Evolutionary conservation across 1,140 invertebrate species (phyloP).

Genomic region (Psilanteris sp.): DNA sequence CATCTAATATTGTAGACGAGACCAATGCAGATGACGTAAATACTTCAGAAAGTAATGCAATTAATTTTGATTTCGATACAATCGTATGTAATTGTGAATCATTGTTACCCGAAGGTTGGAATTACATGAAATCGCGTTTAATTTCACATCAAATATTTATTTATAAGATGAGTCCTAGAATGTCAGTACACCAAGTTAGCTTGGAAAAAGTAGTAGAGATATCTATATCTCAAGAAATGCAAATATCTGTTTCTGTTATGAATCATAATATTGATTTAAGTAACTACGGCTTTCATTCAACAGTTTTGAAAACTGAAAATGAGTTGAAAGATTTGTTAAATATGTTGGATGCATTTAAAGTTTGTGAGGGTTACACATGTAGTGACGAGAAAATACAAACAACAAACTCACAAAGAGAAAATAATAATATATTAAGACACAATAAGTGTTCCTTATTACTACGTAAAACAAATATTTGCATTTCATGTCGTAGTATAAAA

Average conservation of each 20-base stretch:
- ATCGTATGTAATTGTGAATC: not conserved
- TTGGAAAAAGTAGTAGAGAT: slow-evolving; percentile 5
- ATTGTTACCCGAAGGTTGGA: not conserved
- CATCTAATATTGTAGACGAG: no score
- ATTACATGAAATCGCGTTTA: not conserved
- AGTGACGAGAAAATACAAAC: not conserved
- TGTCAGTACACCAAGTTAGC: not conserved
- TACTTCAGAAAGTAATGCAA: no score
- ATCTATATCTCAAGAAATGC: not conserved
- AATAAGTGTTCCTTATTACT: not conserved
- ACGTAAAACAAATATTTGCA: no score
- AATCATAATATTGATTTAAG: slow-evolving; percentile 1
- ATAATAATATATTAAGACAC: not conserved
- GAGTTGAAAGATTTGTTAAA: slow-evolving; percentile 10
- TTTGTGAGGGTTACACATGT: not conserved
- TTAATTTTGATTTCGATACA: not conserved
- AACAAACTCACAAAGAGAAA: not conserved
- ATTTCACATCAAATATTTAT: not conserved
- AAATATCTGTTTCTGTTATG: slow-evolving; percentile 5
- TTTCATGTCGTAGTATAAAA: no score
- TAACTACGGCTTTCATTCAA: not conserved
- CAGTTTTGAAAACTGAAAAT: not conserved
- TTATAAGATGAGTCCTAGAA: slow-evolving; percentile 2
- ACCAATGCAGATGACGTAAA: no score
- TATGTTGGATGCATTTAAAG: not conserved